phyloP scores from a whole-genome alignment of 2,888 invertebrate genomes.

The Synanthedon myopaeformis region DNA sequence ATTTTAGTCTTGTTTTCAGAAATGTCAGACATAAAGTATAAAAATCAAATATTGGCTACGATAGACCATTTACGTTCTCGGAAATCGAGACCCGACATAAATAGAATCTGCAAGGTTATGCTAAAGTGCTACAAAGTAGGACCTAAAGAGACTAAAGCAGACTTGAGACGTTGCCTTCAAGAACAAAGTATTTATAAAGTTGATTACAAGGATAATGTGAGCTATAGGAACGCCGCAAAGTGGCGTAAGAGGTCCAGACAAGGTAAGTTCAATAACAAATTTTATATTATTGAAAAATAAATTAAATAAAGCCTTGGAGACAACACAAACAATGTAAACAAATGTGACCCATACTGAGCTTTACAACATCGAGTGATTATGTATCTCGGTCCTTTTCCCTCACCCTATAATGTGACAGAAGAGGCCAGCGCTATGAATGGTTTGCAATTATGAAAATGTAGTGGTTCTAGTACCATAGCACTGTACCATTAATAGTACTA shows the following conservation, averaged over 20 bases:
- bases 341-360: too few relatives aligned
- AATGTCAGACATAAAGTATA: constrained; percentile 75
- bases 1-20: constrained; percentile 32
- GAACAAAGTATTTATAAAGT: constrained; percentile 83
- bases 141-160: constrained; percentile 76
- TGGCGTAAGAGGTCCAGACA: constrained; percentile 63
- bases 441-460: too few relatives aligned
- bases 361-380: not conserved
- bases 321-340: too few relatives aligned
- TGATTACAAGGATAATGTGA: constrained; percentile 87
- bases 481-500: too few relatives aligned
- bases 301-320: not conserved
- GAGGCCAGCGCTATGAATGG: too few relatives aligned
- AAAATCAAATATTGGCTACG: constrained; percentile 83
- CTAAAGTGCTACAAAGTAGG: constrained; percentile 79
- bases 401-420: too few relatives aligned
- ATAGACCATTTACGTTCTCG: constrained; percentile 86
- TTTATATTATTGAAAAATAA: not conserved
- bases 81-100: constrained; percentile 87
- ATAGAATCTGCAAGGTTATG: constrained; percentile 85
- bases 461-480: too few relatives aligned
- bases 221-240: constrained; percentile 85
- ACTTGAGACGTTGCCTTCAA: constrained; percentile 80
- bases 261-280: constrained; percentile 29
- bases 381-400: not conserved